Evolutionary conservation across 2,888 invertebrate genomes (phyloP), one percentile per base, ranked within the genome.

Genomic region (Heterodera filipjevi): DNA sequence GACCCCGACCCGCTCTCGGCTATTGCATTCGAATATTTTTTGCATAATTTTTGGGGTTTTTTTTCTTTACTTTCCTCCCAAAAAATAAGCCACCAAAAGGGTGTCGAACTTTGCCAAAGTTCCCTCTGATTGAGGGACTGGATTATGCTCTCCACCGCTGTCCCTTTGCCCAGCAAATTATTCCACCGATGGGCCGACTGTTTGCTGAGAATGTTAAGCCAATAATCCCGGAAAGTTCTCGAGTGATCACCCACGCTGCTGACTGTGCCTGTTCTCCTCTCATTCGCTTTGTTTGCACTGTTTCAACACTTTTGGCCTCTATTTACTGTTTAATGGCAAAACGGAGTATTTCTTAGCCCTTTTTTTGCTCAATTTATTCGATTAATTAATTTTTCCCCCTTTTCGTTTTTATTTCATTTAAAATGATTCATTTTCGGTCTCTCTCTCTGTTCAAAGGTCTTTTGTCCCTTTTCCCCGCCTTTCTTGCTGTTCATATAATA

Each of bases 141-240:
- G 16, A 49, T 49, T 66, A 27, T 16, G 14, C 22, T n/a, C 66
- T 30, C 27, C 66, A 5, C 49, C 19, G 12, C 14, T 49, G 19
- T 14, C 49, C 46, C 49, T 44, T 44, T 12, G 44, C n/a, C n/a
- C 39, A 39, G 30, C 66, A 66, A 66, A 32, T 66, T 66, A 30
- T 39, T 39, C 39, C 39, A 2, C 8, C 49, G 19, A 49, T 6
- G 3, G 49, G 16, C 16, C 16, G 33, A n/a, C 22, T 68, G 33
- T 68, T 68, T 68, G 68, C 68, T 12, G 33, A 68, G 59, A 59
- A 59, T 19, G 68, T 68, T 68, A 68, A 68, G 68, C 68, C 68
- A 68, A 68, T 68, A 68, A 68, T 68, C 68, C 33, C 32, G 3
- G 32, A 5, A 19, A 8, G 68, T 1, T 64, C 12, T 68, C 14